Evolutionary conservation across 2,888 invertebrate species (phyloP).

Genomic region (Cryptocephalus primarius): DNA sequence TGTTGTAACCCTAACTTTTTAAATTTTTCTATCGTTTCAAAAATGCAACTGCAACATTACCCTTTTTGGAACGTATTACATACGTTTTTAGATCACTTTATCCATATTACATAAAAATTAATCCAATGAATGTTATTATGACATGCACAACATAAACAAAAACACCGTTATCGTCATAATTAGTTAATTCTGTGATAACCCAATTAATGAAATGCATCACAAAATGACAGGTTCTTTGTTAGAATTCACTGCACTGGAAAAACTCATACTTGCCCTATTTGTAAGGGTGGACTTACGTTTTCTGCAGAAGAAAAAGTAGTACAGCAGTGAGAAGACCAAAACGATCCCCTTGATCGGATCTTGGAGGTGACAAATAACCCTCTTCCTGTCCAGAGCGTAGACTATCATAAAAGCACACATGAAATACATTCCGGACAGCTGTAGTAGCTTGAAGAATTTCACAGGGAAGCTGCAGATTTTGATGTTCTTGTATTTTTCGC

Average conservation of each 20-base stretch:
- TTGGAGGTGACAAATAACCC: slow-evolving; percentile 49
- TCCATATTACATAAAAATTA: too few species aligned
- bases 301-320: slow-evolving; percentile 49
- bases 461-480: slow-evolving; percentile 30
- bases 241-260: too few species aligned
- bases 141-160: too few species aligned
- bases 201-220: too few species aligned
- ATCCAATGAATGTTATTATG: too few species aligned
- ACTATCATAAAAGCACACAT: slow-evolving; percentile 39
- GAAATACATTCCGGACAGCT: slow-evolving; percentile 38
- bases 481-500: slow-evolving; percentile 21
- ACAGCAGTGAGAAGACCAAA: slow-evolving; percentile 44
- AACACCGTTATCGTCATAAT: background rate
- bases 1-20: too few species aligned
- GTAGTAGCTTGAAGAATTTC: slow-evolving; percentile 33
- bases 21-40: too few species aligned
- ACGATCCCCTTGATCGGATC: slow-evolving; percentile 49
- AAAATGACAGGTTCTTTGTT: too few species aligned
- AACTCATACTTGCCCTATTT: too few species aligned
- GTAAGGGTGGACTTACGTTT: slow-evolving; percentile 38
- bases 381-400: slow-evolving; percentile 41
- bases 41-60: too few species aligned
- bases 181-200: background rate
- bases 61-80: too few species aligned
- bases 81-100: too few species aligned